phyloP scores from a whole-genome alignment of 1,140 invertebrate species.

The Drosophila ficusphila region DNA sequence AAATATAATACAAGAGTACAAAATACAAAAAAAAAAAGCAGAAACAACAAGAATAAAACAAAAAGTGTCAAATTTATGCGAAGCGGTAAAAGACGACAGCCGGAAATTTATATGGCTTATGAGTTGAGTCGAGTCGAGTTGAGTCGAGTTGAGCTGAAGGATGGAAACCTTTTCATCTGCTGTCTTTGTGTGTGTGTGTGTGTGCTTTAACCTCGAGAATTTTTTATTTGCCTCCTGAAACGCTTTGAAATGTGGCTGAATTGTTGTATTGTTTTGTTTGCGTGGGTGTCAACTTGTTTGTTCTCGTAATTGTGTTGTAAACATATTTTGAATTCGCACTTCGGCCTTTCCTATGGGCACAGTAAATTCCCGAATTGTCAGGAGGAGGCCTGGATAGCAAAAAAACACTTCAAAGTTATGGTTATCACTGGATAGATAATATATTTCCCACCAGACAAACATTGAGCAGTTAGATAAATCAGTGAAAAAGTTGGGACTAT shows the following conservation, averaged over 20 bases:
- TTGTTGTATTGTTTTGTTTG: constrained; percentile 38
- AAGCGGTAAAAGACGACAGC: constrained; percentile 64
- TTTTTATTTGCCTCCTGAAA: constrained; percentile 57
- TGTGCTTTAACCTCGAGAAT: constrained; percentile 49
- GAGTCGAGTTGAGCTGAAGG: constrained; percentile 21
- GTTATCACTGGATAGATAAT: constrained; percentile 7
- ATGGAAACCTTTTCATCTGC: constrained; percentile 47
- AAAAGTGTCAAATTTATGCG: constrained; percentile 75
- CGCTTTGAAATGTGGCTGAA: constrained; percentile 29
- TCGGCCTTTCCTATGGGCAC: constrained; percentile 14
- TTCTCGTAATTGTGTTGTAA: constrained; percentile 55
- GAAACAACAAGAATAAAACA: constrained; percentile 34
- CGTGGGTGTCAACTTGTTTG: constrained; percentile 52
- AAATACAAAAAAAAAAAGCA: constrained; percentile 33
- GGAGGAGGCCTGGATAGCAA: constrained; percentile 1
- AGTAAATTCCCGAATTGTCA: constrained; percentile 13
- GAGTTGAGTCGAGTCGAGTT: constrained; percentile 28
- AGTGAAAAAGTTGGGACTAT: too few species aligned
- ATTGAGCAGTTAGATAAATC: too few species aligned
- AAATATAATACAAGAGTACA: constrained; percentile 30
- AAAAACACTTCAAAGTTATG: constrained; percentile 12
- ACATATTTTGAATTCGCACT: constrained; percentile 45
- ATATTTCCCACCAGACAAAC: constrained; percentile 1
- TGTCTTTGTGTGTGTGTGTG: constrained; percentile 1
- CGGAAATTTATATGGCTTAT: constrained; percentile 74